Percentiles rank a stretch among this genome's conserved stretches.
These are phyloP conservation scores for Eurystomus gularis DNA, from an alignment of 2,113 vertebrate genomes.

Conservation along the genomic window DNA sequence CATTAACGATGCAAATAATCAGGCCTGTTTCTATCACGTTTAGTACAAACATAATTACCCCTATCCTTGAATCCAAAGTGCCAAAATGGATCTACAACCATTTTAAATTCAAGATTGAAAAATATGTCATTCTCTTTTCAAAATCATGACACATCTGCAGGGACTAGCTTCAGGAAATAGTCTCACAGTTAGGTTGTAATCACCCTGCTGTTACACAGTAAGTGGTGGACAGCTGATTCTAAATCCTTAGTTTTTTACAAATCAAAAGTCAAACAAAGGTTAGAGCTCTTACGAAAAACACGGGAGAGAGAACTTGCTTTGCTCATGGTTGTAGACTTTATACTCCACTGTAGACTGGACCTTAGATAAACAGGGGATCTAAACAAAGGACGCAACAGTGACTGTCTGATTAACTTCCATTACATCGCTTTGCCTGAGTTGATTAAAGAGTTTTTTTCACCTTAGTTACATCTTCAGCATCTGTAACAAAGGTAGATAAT, in stretches of 20 bases:
- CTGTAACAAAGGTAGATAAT: neutral
- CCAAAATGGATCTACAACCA: neutral
- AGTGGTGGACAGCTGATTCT: neutral
- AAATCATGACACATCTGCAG: neutral
- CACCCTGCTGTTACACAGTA: neutral
- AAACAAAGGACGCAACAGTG: neutral
- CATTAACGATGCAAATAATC: neutral
- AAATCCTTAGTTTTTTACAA: neutral
- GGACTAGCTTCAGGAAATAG: neutral
- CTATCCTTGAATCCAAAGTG: neutral
- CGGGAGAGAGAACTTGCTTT: neutral
- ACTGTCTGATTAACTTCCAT: neutral
- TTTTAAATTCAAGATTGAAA: neutral
- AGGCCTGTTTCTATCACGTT: neutral
- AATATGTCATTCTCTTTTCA: accelerated
- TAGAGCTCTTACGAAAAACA: neutral
- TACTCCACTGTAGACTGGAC: neutral
- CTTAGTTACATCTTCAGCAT: neutral
- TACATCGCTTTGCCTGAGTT: neutral
- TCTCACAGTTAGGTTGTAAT: neutral
- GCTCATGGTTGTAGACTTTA: neutral
- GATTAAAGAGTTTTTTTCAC: neutral
- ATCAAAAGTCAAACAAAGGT: neutral
- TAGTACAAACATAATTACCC: neutral
- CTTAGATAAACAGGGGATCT: neutral